Base-by-base conservation (phyloP, 2,888 invertebrate genomes). In the Alloplasta piceator region DNA sequence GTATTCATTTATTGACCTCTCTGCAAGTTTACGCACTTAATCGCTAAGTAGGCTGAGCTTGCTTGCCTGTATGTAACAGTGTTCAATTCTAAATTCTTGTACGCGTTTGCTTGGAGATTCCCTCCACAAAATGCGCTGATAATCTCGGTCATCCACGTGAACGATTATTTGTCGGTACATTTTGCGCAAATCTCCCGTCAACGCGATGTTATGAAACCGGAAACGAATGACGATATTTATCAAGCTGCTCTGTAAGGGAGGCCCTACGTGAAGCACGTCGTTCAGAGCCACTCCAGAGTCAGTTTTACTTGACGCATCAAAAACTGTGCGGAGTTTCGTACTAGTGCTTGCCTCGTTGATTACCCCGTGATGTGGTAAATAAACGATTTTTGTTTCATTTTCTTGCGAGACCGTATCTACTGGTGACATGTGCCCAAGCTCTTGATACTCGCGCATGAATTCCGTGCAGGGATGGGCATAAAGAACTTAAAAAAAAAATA, bases 271-370 rank as follows among this genome's bases (percentile, higher is more conserved):
- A 9, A 87, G 55, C 0, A 71, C 46, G 6, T 86, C 85, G 60
- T 89, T 89, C 0, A 88, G 56, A 0, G 82, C 63, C 36, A 64
- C 0, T 5, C 79, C 80, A 4, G 74, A 61, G 1, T 26, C 14
- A 0, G 79, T 72, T 48, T 78, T 80, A 2, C 50, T 60, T 0
- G 87, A 88, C 1, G 83, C 88, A 64, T 90, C 87, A 70, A 87
- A 90, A 0, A 90, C 89, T 0, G 85, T 82, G n/a, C 89, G 77
- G n/a, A 88, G 52, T 16, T 86, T 86, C 0, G 87, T 88, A 5
- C 70, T 82, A 1, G 56, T 36, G 43, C 83, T 80, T 4, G 80
- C 14, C 55, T 75, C 75, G 6, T 50, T 43, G 0, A 75, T 16
- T 3, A 75, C 75, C 0, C 48, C 38, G 46, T 77, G 77, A 46